Evolutionary conservation across 2,888 invertebrate species (phyloP).

Genomic region (Hypsopygia costalis): DNA sequence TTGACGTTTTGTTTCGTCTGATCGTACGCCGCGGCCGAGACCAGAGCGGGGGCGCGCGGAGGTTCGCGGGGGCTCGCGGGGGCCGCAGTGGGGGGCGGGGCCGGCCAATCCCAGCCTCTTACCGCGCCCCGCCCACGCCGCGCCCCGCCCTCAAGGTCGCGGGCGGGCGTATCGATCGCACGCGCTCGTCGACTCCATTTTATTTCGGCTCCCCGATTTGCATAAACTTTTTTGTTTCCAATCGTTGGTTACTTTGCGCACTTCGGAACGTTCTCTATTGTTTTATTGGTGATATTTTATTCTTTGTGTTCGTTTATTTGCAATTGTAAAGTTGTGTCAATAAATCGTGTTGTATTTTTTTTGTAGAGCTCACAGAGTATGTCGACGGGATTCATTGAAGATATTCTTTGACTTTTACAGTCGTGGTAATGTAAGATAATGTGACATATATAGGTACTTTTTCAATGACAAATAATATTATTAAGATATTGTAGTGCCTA

Average conservation of each 20-base stretch:
- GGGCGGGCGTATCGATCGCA: slow-evolving; percentile 72
- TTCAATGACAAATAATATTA: too few species aligned
- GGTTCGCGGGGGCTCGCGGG: slow-evolving; percentile 29
- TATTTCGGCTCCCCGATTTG: slow-evolving; percentile 76
- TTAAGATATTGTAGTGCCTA: too few species aligned
- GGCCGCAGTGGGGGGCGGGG: slow-evolving; percentile 48
- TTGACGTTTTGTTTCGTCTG: slow-evolving; percentile 37
- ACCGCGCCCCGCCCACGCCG: slow-evolving; percentile 63
- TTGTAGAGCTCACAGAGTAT: too few species aligned
- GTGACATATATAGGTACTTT: too few species aligned
- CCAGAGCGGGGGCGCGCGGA: slow-evolving; percentile 28
- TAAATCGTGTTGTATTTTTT: too few species aligned
- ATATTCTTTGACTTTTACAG: too few species aligned
- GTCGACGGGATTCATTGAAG: too few species aligned
- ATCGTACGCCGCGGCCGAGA: slow-evolving; percentile 32
- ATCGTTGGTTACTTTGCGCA: slow-evolving; percentile 45
- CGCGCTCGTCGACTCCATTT: slow-evolving; percentile 75
- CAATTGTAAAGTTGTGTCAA: neutral
- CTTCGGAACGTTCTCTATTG: slow-evolving; percentile 25
- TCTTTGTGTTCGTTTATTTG: neutral
- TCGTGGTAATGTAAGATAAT: too few species aligned
- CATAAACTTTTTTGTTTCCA: slow-evolving; percentile 74
- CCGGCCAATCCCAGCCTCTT: slow-evolving; percentile 67
- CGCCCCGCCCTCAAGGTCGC: slow-evolving; percentile 75
- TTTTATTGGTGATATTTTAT: slow-evolving; percentile 14